Base-by-base conservation (phyloP, 2,888 invertebrate species). In the Platerodrilus igneus region DNA sequence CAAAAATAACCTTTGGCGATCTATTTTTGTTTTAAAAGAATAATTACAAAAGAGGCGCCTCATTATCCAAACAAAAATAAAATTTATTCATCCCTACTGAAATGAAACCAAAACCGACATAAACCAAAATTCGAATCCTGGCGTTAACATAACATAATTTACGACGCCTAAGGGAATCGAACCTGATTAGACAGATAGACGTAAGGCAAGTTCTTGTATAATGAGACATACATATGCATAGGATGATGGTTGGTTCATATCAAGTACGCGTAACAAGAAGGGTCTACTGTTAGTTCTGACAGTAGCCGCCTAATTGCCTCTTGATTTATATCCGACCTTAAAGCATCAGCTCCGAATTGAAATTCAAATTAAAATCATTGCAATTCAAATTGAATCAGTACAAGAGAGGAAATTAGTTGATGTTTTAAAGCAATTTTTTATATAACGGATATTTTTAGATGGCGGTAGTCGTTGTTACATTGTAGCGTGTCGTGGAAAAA, bases 201-300 rank as follows among this genome's bases (percentile, higher is more conserved):
- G 29, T 42, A 41, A 46, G 46, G 46, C 46, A 42, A 34, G 36
- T 42, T 51, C 53, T 54, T 40, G 52, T 57, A 59, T 64, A 64
- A 65, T 64, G 63, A 64, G 64, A 64, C 63, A 63, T 63, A 61
- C 62, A 62, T 63, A 64, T 64, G 60, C 59, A 64, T n/a, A n/a
- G n/a, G n/a, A n/a, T n/a, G n/a, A n/a, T n/a, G n/a, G n/a, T n/a
- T 65, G 58, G 48, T 48, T 54, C 55, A 54, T 53, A 60, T 62
- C 58, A 58, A 61, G 61, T 60, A 57, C 47, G 49, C 40, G 48
- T 53, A 59, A n/a, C n/a, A n/a, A 63, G 59, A 59, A 60, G 60
- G 59, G 57, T 52, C 56, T 52, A 50, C 57, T 57, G 61, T 40
- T 48, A 51, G 47, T 46, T n/a, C n/a, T n/a, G n/a, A n/a, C n/a